Evolutionary conservation across 2,888 invertebrate species (phyloP).

Genomic region (Isoperla grammatica): DNA sequence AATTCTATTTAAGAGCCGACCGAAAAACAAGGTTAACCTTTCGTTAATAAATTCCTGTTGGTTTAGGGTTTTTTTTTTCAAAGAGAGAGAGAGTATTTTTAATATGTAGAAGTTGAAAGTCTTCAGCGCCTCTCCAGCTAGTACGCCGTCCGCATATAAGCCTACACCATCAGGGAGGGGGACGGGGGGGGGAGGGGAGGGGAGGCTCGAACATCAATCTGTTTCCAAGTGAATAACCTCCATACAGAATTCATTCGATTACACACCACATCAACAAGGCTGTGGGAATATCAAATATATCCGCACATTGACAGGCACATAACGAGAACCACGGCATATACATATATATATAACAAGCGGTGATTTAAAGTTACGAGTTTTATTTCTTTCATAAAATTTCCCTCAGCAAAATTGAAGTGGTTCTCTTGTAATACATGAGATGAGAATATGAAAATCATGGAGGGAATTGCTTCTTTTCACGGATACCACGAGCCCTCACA

Average conservation of each 20-base stretch:
- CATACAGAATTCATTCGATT: constrained; percentile 2
- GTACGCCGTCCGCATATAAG: background rate
- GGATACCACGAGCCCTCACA: too few species aligned
- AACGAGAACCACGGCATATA: too few species aligned
- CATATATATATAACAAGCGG: too few species aligned
- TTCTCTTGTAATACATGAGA: too few species aligned
- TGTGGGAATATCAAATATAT: background rate
- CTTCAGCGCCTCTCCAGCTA: background rate
- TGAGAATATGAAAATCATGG: too few species aligned
- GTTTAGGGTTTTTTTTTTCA: background rate
- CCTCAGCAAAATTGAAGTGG: too few species aligned
- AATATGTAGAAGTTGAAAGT: constrained; percentile 6
- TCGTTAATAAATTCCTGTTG: constrained; percentile 15
- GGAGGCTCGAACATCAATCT: constrained; percentile 2
- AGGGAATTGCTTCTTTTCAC: too few species aligned
- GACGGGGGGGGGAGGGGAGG: background rate
- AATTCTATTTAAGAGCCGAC: too few species aligned
- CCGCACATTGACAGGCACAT: background rate
- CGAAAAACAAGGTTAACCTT: background rate
- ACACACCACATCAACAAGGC: constrained; percentile 1
- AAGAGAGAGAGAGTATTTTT: constrained; percentile 10
- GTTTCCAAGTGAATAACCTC: constrained; percentile 3
- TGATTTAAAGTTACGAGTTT: too few species aligned
- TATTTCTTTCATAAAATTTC: too few species aligned
- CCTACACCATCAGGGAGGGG: too few species aligned